These are phyloP conservation scores for Leucoraja ocellata DNA, from an alignment of 2,797 vertebrate species.

Conservation along the genomic window DNA sequence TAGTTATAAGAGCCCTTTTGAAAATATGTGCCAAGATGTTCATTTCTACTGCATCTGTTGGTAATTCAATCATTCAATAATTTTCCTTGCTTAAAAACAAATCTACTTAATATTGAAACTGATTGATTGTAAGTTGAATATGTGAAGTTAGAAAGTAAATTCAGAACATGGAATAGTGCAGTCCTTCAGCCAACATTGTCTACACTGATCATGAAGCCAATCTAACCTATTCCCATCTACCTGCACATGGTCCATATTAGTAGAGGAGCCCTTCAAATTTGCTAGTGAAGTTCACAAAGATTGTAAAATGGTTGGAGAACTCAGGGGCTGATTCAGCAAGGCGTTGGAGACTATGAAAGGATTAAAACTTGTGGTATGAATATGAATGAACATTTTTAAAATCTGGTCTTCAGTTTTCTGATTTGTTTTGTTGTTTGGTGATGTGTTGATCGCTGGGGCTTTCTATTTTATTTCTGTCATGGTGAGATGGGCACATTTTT, in stretches of 20 bases:
- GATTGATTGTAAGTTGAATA: neutral
- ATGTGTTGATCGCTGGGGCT: neutral
- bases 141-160: neutral
- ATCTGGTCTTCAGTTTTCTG: neutral
- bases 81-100: neutral
- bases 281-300: conserved; percentile 92
- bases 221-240: no score
- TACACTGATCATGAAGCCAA: no score
- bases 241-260: no score
- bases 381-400: neutral
- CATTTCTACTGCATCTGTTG: neutral
- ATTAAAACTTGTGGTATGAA: neutral
- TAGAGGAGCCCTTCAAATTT: conserved; percentile 71
- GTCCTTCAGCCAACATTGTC: no score
- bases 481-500: no score
- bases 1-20: neutral
- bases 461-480: neutral
- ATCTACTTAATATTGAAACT: neutral
- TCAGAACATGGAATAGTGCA: no score
- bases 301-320: conserved; percentile 88
- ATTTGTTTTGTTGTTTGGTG: neutral
- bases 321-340: conserved; percentile 70
- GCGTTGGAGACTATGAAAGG: conserved; percentile 49
- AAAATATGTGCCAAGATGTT: neutral
- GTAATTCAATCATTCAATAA: neutral